A percentile compares a stretch with the other conserved stretches of the same genome.
phyloP scores from a whole-genome alignment of 2,888 invertebrate species.

The Temnothorax ravouxi region DNA sequence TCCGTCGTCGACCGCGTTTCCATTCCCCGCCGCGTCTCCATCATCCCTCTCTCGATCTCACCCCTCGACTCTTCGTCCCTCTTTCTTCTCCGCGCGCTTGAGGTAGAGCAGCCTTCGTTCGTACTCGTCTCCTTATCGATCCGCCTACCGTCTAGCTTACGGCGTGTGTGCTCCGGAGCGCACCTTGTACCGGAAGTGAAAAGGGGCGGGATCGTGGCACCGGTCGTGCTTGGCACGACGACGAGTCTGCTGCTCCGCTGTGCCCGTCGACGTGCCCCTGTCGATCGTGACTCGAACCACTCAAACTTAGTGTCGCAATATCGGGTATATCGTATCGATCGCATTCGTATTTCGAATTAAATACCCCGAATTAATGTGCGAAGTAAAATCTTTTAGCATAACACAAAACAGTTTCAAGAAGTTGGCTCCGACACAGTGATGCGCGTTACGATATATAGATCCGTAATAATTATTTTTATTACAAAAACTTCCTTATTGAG shows the following conservation, averaged over 20 bases:
- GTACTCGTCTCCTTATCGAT: constrained; percentile 80
- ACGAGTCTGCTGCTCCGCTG: constrained; percentile 50
- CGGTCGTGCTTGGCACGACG: constrained; percentile 61
- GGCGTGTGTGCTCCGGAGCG: constrained; percentile 57
- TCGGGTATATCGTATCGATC: constrained; percentile 49
- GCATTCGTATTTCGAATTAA: constrained; percentile 12
- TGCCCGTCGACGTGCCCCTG: constrained; percentile 51
- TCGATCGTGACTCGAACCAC: constrained; percentile 55
- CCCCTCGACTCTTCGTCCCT: constrained; percentile 29
- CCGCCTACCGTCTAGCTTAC: constrained; percentile 69
- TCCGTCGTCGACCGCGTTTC: constrained; percentile 39
- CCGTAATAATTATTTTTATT: constrained; percentile 3
- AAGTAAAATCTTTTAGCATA: neutral
- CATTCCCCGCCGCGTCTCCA: constrained; percentile 52
- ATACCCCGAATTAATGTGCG: constrained; percentile 12
- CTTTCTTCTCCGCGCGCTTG: constrained; percentile 41
- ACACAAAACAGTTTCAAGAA: neutral
- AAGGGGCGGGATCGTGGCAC: constrained; percentile 59
- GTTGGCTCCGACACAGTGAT: neutral
- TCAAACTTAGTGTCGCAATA: constrained; percentile 49
- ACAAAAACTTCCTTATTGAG: neutral
- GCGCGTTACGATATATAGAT: neutral
- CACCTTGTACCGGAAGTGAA: constrained; percentile 56
- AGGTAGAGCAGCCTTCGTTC: constrained; percentile 59
- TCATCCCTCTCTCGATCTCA: constrained; percentile 49